Base-by-base conservation (phyloP, 2,888 invertebrate genomes). In the Amphipoea oculea region DNA sequence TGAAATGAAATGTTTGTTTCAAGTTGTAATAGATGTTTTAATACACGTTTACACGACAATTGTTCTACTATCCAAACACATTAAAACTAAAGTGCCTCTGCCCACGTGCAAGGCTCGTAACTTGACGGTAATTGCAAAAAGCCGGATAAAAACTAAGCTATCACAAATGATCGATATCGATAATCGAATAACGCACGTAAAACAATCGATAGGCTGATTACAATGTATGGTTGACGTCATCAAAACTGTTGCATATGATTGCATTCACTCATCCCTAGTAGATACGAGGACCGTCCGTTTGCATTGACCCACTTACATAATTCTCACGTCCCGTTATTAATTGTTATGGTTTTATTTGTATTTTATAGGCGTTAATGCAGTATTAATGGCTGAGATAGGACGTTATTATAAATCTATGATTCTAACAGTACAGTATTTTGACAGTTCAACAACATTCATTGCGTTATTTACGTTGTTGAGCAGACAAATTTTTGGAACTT, bases 221-320 rank as follows among this genome's bases (percentile, higher is more conserved):
- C 62, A 66, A 0, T 42, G 45, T 9, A 1, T 23, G 14, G 11
- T 65, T 83, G 86, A 78, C 87, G 84, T 86, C 79, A 80, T 72
- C 45, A 48, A 48, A 60, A 51, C 11, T 60, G 17, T 57, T 72
- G 77, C 78, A 72, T 83, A 71, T 86, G 67, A 67, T 45, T 14
- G 62, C 68, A 80, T 80, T 76, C 29, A n/a, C 66, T 71, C 75
- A 89, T 89, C 87, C 91, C 85, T 84, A 77, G 60, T 76, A 82
- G 88, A 86, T 86, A 36, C 36, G 36, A 88, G 60, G 68, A 1
- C 57, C 73, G 78, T 82, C 78, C 89, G 89, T 78, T 81, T 84
- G 79, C 89, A 89, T 73, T 91, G 92, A 92, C 90, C 92, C 29
- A 89, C 45, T 80, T 66, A n/a, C 17, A 63, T n/a, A 2, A 45